Base-by-base conservation (phyloP, 2,888 invertebrate genomes). In the Ectemnius continuus region DNA sequence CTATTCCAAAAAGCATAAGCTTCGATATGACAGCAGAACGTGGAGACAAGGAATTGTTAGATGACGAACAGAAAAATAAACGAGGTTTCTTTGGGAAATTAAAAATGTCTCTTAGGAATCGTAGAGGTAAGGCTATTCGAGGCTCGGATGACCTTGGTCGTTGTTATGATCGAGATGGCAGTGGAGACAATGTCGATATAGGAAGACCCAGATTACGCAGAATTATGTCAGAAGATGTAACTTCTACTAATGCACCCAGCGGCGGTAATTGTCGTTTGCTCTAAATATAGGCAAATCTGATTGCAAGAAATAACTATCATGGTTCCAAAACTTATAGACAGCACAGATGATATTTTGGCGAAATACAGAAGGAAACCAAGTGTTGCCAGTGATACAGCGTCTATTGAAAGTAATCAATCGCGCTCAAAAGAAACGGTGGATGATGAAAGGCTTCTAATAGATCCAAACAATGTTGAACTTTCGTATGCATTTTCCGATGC, bases 341-440 rank as follows among this genome's bases (percentile, higher is more conserved):
- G 94, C 47, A 95, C 96, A 0, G 98, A 98, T 87, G 98, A 98
- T 88, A 99, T 99, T 88, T 93, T 99, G 81, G 98, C 97, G 57
- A 99, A 98, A 91, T 99, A 99, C 91, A 93, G 98, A 3, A 93
- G 94, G 81, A 94, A 95, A 89, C 92, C 94, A 69, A 93, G 94
- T 76, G 92, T 91, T 18, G 92, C 92, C 66, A 92, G 92, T 46
- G 93, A 92, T 80, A 92, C 92, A 70, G 92, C 92, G 8, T 91
- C 91, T 4, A 87, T 89, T 2, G 91, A 90, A 61, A 91, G 90
- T 72, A 89, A 88, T 76, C 88, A 90, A 56, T 91, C 91, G 0
- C 89, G 91, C 69, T 90, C 90, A 45, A 91, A 92, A 75, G 89
- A 91, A 67, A 18, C 69, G 3, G 89, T 90, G 76, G 92, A 91